phyloP scores from a whole-genome alignment of 2,797 vertebrate species.

The Bucorvus abyssinicus region DNA sequence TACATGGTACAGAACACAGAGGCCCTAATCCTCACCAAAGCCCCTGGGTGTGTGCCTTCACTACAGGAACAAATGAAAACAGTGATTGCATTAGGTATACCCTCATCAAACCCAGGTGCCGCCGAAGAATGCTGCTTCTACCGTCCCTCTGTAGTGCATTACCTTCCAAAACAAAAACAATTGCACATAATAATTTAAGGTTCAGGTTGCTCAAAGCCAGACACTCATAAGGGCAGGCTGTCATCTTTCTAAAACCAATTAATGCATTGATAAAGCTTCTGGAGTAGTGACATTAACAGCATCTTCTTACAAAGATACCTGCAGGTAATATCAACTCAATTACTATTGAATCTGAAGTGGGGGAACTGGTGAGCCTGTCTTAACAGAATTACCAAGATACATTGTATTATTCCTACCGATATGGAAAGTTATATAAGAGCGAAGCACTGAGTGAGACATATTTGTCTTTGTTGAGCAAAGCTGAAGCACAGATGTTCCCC shows the following conservation, averaged over 20 bases:
- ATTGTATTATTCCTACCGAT: constrained; percentile 28
- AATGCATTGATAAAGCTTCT: constrained; percentile 49
- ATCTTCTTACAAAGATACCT: constrained; percentile 40
- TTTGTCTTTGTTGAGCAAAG: constrained; percentile 53
- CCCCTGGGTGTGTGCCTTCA: neutral
- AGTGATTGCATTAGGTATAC: constrained; percentile 17
- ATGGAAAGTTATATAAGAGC: constrained; percentile 33
- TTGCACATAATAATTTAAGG: constrained; percentile 23
- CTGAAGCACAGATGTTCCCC: constrained; percentile 31
- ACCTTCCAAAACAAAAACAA: constrained; percentile 16
- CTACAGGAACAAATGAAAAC: constrained; percentile 22
- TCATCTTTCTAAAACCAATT: constrained; percentile 41
- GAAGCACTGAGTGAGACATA: neutral
- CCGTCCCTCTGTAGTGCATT: neutral
- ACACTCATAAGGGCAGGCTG: neutral
- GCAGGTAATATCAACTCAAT: constrained; percentile 54
- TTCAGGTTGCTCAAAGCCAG: constrained; percentile 26
- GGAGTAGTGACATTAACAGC: constrained; percentile 45
- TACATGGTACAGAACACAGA: neutral
- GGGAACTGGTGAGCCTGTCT: neutral
- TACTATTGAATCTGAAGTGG: constrained; percentile 44
- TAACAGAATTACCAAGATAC: constrained; percentile 51
- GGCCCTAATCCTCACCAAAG: neutral
- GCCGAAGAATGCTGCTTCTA: neutral
- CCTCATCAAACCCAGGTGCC: neutral